Evolutionary conservation across 2,113 vertebrate species (phyloP).

Genomic region (Mus musculus): DNA sequence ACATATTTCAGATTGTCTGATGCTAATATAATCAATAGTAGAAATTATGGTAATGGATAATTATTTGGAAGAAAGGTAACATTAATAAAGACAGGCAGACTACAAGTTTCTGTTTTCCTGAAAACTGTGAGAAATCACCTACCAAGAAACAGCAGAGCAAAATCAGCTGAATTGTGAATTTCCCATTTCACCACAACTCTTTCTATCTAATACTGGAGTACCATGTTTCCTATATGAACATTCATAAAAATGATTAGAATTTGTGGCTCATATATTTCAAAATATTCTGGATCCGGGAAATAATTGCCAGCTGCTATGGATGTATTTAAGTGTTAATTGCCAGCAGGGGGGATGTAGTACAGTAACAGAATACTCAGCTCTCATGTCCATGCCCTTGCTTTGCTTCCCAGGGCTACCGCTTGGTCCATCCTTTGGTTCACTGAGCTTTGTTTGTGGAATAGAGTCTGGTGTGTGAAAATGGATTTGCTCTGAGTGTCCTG

Average conservation of each 20-base stretch:
- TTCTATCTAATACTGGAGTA: neutral
- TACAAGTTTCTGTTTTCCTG: neutral
- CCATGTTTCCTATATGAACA: neutral
- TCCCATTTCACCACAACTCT: neutral
- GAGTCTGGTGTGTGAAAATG: neutral
- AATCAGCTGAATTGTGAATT: slow-evolving; percentile 35
- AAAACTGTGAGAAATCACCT: neutral
- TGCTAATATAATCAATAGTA: slow-evolving; percentile 34
- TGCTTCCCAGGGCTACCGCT: neutral
- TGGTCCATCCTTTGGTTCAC: neutral
- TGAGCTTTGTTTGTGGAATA: neutral
- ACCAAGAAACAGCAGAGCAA: neutral
- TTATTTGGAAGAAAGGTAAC: neutral
- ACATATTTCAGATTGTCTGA: neutral
- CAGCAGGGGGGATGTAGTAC: neutral
- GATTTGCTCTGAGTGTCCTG: neutral
- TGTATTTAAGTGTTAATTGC: neutral
- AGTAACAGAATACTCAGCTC: neutral
- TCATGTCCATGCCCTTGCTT: neutral
- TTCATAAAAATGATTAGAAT: neutral
- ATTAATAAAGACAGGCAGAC: neutral
- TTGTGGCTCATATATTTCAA: neutral
- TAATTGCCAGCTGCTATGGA: neutral
- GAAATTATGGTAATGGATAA: slow-evolving; percentile 10
- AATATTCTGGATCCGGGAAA: slow-evolving; percentile 27